Evolutionary conservation across 2,888 invertebrate genomes (phyloP).

Genomic region (Andrena bicolor): DNA sequence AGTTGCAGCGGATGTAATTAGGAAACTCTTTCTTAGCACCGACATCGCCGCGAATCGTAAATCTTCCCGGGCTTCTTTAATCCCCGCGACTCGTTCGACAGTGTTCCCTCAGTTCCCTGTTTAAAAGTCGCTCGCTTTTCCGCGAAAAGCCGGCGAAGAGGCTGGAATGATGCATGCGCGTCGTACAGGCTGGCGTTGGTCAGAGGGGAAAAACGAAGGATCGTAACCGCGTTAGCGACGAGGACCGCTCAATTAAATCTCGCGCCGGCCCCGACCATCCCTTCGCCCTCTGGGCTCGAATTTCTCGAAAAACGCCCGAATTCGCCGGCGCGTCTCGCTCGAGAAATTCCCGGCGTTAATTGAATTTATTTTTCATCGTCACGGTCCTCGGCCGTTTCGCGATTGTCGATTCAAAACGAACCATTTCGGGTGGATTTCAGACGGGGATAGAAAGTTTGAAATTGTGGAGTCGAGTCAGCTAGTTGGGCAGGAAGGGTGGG

Average conservation of each 20-base stretch:
- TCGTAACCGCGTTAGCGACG: background rate
- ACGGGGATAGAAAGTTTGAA: background rate
- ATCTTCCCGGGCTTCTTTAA: constrained; percentile 72
- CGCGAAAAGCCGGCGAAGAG: no score
- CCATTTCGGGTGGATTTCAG: background rate
- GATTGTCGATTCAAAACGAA: constrained; percentile 19
- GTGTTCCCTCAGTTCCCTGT: constrained; percentile 40
- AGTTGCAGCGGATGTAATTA: constrained; percentile 62
- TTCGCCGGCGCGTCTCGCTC: background rate
- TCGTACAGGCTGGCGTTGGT: background rate
- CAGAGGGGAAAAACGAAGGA: background rate
- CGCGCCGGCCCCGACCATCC: background rate
- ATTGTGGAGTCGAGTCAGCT: constrained; percentile 4
- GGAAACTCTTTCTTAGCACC: constrained; percentile 51
- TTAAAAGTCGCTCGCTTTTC: constrained; percentile 11
- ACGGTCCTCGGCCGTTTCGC: background rate
- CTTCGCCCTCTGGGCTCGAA: background rate
- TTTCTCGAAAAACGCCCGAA: constrained; percentile 1
- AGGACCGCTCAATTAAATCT: constrained; percentile 24
- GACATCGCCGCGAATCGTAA: constrained; percentile 67
- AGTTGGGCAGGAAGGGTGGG: constrained; percentile 2
- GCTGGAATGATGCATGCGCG: background rate
- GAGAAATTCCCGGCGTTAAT: constrained; percentile 13
- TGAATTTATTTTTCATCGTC: background rate
- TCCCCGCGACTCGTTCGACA: constrained; percentile 31